These are phyloP conservation scores for Misgurnus mizolepis DNA, from an alignment of 2,113 vertebrate genomes.

Conservation along the genomic window DNA sequence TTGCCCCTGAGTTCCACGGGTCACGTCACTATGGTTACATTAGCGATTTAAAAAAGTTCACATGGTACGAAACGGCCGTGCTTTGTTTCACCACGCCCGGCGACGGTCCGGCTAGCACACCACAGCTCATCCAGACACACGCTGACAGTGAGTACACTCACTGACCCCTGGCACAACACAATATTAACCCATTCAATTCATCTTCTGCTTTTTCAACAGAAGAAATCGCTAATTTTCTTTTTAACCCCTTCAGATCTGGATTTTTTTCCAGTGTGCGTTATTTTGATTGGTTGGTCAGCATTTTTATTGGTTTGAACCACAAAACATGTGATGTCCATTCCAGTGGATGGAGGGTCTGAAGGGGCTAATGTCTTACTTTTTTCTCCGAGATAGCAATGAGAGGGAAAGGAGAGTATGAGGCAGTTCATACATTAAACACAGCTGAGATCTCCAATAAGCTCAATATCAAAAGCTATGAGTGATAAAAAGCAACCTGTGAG, in stretches of 20 bases:
- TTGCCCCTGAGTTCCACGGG: conserved; percentile 90
- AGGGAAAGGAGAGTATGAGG: too few relatives aligned
- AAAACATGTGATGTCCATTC: too few relatives aligned
- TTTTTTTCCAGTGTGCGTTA: too few relatives aligned
- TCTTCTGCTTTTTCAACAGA: neutral
- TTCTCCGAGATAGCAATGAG: too few relatives aligned
- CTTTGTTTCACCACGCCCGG: conserved; percentile 95
- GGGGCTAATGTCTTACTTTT: too few relatives aligned
- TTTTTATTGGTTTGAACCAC: too few relatives aligned
- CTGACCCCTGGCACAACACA: neutral
- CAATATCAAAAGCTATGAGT: neutral
- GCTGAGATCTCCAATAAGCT: neutral
- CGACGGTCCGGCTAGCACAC: conserved; percentile 83
- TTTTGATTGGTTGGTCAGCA: too few relatives aligned
- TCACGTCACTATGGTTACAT: conserved; percentile 84
- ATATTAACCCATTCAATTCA: conserved; percentile 46
- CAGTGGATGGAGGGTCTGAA: too few relatives aligned
- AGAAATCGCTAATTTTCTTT: too few relatives aligned
- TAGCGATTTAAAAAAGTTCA: conserved; percentile 86
- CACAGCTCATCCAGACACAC: conserved; percentile 82
- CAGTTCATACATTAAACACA: neutral
- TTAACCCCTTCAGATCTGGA: too few relatives aligned
- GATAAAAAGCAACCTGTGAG: conserved; percentile 6
- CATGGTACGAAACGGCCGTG: conserved; percentile 82
- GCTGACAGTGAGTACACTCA: conserved; percentile 87